Evolutionary conservation across 2,888 invertebrate genomes (phyloP).

Genomic region (Malthinus flaveolus): DNA sequence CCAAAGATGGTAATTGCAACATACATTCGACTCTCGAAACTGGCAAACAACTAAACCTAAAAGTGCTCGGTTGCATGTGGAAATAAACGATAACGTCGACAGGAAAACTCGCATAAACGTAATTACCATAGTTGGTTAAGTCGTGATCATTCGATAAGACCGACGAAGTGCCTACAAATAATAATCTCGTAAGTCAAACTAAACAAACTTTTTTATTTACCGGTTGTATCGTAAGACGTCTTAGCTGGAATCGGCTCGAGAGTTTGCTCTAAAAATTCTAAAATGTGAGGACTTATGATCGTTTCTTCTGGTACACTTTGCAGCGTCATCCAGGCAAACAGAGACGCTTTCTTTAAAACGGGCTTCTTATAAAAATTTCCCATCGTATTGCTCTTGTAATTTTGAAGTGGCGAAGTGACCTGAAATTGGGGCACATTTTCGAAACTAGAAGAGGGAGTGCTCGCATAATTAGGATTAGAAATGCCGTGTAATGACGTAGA

Average conservation of each 20-base stretch:
- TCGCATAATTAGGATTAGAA: constrained; percentile 52
- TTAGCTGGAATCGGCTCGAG: constrained; percentile 86
- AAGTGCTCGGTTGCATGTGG: constrained; percentile 96
- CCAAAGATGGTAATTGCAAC: constrained; percentile 93
- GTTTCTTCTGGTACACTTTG: constrained; percentile 98
- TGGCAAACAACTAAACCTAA: constrained; percentile 94
- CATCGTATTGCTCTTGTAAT: constrained; percentile 20
- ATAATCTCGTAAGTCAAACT: not conserved
- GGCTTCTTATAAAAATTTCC: constrained; percentile 54
- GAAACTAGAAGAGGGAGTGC: constrained; percentile 45
- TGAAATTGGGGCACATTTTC: constrained; percentile 31
- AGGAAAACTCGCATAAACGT: constrained; percentile 92
- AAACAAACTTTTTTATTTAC: constrained; percentile 20
- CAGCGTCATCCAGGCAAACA: constrained; percentile 94
- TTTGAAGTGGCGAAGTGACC: constrained; percentile 32
- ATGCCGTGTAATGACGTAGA: constrained; percentile 49
- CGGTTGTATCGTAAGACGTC: constrained; percentile 42
- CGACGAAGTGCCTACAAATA: constrained; percentile 28
- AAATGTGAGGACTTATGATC: constrained; percentile 93
- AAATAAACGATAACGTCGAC: constrained; percentile 99
- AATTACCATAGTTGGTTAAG: constrained; percentile 71
- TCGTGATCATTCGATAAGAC: constrained; percentile 54
- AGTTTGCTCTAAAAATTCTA: constrained; percentile 97
- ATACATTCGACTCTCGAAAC: constrained; percentile 95
- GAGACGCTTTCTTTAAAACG: constrained; percentile 82